These are phyloP conservation scores for Alces alces DNA, from an alignment of 2,113 vertebrate species.

Conservation along the genomic window DNA sequence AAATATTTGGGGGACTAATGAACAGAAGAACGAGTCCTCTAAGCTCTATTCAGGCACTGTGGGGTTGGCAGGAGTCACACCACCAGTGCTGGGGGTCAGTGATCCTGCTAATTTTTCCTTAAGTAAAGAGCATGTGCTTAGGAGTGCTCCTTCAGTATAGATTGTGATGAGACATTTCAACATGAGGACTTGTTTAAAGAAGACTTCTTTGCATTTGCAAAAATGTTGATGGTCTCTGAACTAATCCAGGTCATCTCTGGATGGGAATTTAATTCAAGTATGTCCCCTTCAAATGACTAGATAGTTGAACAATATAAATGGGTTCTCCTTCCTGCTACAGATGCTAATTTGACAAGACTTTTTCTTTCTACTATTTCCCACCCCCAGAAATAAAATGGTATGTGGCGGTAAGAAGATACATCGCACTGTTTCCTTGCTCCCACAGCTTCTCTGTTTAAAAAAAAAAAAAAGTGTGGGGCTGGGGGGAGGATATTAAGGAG, in stretches of 20 bases:
- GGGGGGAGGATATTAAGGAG: background rate
- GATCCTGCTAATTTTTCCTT: background rate
- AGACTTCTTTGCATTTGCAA: background rate
- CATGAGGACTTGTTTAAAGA: background rate
- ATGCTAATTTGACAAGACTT: background rate
- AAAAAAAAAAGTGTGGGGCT: background rate
- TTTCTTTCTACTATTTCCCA: background rate
- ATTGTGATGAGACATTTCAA: background rate
- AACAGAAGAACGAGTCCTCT: background rate
- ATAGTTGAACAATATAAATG: background rate
- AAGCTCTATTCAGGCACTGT: background rate
- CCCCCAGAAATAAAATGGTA: background rate
- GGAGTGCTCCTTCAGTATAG: background rate
- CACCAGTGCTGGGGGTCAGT: background rate
- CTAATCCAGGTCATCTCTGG: background rate
- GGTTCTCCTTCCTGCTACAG: background rate
- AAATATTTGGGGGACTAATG: slow-evolving; percentile 27
- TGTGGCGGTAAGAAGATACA: background rate
- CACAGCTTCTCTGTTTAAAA: background rate
- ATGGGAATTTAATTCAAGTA: background rate
- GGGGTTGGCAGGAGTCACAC: background rate
- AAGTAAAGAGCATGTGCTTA: background rate
- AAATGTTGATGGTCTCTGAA: background rate
- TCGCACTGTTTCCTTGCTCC: background rate
- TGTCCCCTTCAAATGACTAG: background rate